Evolutionary conservation across 2,888 invertebrate genomes (phyloP).

Genomic region (Serripes groenlandicus): DNA sequence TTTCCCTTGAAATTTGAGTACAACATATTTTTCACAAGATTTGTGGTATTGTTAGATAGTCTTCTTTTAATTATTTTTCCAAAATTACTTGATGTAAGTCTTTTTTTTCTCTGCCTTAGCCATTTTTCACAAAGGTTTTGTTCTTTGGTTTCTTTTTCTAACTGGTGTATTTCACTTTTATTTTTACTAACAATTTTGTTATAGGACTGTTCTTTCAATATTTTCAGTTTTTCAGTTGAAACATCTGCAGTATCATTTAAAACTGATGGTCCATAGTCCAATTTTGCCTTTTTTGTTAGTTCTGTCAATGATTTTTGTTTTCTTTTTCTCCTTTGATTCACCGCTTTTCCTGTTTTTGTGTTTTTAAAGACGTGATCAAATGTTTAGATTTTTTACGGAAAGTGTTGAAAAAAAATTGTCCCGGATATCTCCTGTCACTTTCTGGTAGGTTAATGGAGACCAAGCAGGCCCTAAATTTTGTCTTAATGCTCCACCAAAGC

Average conservation of each 20-base stretch:
- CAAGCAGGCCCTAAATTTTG: conserved; percentile 46
- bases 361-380: no score
- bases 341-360: no score
- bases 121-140: no score
- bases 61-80: conserved; percentile 32
- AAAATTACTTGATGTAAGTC: conserved; percentile 39
- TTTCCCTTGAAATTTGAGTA: conserved; percentile 36
- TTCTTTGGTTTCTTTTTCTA: no score
- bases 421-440: conserved; percentile 6
- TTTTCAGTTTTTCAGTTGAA: background rate
- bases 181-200: background rate
- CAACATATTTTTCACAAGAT: conserved; percentile 21
- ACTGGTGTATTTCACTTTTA: background rate
- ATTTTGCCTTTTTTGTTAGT: conserved; percentile 22
- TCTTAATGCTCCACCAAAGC: conserved; percentile 50
- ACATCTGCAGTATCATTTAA: conserved; percentile 5
- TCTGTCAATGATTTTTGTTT: conserved; percentile 16
- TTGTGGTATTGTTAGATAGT: background rate
- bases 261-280: background rate
- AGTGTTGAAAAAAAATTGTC: background rate
- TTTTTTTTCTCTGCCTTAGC: conserved; percentile 37
- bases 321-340: conserved; percentile 28
- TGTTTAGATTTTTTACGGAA: background rate
- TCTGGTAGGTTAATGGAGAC: conserved; percentile 36
- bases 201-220: background rate